Conservation (phyloP, 2,113 vertebrate genomes). For the Lontra canadensis region DNA sequence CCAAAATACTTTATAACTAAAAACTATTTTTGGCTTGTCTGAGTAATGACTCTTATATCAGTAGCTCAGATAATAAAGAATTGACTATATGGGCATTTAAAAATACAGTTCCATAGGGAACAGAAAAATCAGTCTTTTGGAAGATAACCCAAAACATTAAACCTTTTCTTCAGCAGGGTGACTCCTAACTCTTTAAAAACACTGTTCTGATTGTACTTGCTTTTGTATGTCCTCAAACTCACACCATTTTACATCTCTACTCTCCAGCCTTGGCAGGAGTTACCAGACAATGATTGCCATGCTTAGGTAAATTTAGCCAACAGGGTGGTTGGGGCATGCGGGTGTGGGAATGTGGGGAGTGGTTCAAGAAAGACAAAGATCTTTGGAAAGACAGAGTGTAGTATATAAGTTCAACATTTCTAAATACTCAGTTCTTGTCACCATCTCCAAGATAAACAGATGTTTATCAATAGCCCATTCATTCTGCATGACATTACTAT, state of each 20-base stretch:
- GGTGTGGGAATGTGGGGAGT: background rate
- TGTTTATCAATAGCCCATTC: conserved; percentile 37
- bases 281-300: conserved; percentile 47
- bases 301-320: conserved; percentile 30
- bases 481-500: conserved; percentile 32
- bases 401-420: conserved; percentile 55
- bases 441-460: conserved; percentile 42
- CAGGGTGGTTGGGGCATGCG: background rate
- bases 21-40: conserved; percentile 48
- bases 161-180: conserved; percentile 37
- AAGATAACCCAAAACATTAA: conserved; percentile 47
- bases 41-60: conserved; percentile 35
- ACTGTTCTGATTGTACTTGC: conserved; percentile 31
- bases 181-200: conserved; percentile 36
- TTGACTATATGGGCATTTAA: conserved; percentile 36
- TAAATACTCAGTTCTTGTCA: conserved; percentile 40
- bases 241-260: conserved; percentile 38
- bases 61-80: conserved; percentile 59
- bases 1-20: conserved; percentile 57
- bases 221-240: conserved; percentile 53
- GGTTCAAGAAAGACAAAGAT: conserved; percentile 41
- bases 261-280: conserved; percentile 20
- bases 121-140: conserved; percentile 46
- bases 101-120: conserved; percentile 47
- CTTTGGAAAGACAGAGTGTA: background rate